Evolutionary conservation across 2,797 vertebrate species (phyloP).

Genomic region (Spinibarbus caldwelli): DNA sequence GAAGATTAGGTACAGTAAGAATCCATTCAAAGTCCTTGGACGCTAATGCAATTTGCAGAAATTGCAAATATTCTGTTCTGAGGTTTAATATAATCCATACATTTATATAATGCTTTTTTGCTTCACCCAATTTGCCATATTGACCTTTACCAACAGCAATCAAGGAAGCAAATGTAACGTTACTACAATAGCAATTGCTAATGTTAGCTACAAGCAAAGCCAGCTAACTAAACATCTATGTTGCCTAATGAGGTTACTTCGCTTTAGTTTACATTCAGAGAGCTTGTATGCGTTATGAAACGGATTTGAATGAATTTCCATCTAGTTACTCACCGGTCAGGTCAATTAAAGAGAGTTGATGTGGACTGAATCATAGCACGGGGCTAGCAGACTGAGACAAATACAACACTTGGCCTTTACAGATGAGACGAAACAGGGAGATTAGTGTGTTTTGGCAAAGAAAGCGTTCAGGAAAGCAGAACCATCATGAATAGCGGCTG

Average conservation of each 20-base stretch:
- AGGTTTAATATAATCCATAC: neutral
- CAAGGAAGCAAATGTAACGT: slow-evolving; percentile 5
- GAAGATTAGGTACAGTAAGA: neutral
- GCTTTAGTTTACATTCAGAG: neutral
- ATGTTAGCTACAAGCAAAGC: slow-evolving; percentile 14
- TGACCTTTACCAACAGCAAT: slow-evolving; percentile 24
- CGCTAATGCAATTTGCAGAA: neutral
- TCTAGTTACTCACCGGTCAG: slow-evolving; percentile 57
- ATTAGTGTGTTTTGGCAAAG: slow-evolving; percentile 23
- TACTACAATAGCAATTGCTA: slow-evolving; percentile 24
- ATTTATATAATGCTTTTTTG: neutral
- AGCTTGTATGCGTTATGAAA: neutral
- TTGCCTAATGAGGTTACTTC: neutral
- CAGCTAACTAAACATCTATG: neutral
- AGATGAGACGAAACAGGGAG: neutral
- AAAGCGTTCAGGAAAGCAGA: neutral
- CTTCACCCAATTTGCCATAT: neutral
- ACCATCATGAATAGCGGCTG: slow-evolving; percentile 27
- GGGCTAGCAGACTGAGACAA: slow-evolving; percentile 43
- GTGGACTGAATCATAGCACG: slow-evolving; percentile 56
- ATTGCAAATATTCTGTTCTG: neutral
- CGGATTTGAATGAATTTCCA: neutral
- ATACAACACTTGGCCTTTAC: neutral
- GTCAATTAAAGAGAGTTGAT: slow-evolving; percentile 40
- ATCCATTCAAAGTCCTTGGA: neutral